Evolutionary conservation across 2,797 vertebrate genomes (phyloP), one percentile per base, ranked within the genome.

Genomic region (Protosalanx chinensis): DNA sequence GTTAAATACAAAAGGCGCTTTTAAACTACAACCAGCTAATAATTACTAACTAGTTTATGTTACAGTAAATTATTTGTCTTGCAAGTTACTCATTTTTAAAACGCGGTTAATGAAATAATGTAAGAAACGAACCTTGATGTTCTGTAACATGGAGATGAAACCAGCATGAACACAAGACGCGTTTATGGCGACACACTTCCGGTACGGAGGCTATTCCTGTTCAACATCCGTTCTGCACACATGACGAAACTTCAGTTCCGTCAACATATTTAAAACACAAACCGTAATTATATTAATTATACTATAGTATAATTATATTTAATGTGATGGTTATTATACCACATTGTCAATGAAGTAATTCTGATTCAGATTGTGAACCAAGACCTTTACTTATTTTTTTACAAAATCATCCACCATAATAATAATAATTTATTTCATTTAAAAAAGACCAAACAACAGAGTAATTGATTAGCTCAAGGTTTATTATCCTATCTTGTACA

Each of bases 121-220:
- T 3, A 70, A 0, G 3, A 57, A 13, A 82, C 86, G 7, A 46
- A 89, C 82, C 86, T 85, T 82, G 71, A 32, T 41, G n/a, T 6
- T 20, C 66, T 77, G 71, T 64, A 75, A 29, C 81, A 88, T 84
- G 67, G 65, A 46, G 7, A 46, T 12, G 7, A 12, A 23, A 74
- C 33, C 5, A n/a, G 72, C 87, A 85, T 82, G 84, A 81, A 84
- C 85, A 85, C 83, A 82, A 80, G 7, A 88, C 88, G 86, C 83
- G 83, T 70, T 66, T 72, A 0, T 0, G 41, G 70, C 86, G 85
- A 83, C 61, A 0, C 1, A 80, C 82, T 91, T 90, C 90, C 89
- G 70, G 75, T 33, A 70, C 68, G 3, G 16, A 89, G 86, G 10
- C 85, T 18, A n/a, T 56, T 56, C 51, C 4, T 56, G 51, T 56